These are phyloP conservation scores for Ceraclea dissimilis DNA, from an alignment of 2,888 invertebrate genomes.

Conservation along the genomic window DNA sequence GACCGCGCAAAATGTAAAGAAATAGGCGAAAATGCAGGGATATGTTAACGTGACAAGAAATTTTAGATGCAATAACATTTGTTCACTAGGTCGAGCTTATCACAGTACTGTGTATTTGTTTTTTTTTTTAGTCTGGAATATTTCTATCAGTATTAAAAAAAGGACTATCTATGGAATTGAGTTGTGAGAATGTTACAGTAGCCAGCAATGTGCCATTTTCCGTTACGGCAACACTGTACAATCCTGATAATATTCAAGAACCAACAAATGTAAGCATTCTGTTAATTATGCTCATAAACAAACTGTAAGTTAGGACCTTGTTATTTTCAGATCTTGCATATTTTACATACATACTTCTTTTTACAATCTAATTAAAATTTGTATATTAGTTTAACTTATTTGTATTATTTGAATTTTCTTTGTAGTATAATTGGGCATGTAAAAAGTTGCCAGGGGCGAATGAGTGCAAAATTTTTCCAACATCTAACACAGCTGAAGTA, in stretches of 20 bases:
- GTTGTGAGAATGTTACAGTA: slow-evolving; percentile 12
- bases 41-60: no score
- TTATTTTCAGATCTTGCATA: background rate
- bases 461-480: slow-evolving; percentile 21
- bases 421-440: slow-evolving; percentile 22
- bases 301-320: no score
- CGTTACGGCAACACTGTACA: slow-evolving; percentile 16
- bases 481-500: slow-evolving; percentile 16
- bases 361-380: background rate
- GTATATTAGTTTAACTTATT: background rate
- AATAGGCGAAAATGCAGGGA: no score
- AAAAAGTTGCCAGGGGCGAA: slow-evolving; percentile 12
- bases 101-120: no score
- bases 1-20: no score
- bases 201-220: slow-evolving; percentile 13
- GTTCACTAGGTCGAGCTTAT: no score
- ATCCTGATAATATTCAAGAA: slow-evolving; percentile 23
- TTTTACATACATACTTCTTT: no score
- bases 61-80: no score
- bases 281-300: no score
- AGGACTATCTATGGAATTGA: slow-evolving; percentile 20
- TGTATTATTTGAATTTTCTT: no score
- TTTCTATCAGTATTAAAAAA: slow-evolving; percentile 14
- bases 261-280: slow-evolving; percentile 16
- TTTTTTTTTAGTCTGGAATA: slow-evolving; percentile 19